Evolutionary conservation across 2,797 vertebrate genomes (phyloP), one percentile per base, ranked within the genome.

Genomic region (Sciurus carolinensis): DNA sequence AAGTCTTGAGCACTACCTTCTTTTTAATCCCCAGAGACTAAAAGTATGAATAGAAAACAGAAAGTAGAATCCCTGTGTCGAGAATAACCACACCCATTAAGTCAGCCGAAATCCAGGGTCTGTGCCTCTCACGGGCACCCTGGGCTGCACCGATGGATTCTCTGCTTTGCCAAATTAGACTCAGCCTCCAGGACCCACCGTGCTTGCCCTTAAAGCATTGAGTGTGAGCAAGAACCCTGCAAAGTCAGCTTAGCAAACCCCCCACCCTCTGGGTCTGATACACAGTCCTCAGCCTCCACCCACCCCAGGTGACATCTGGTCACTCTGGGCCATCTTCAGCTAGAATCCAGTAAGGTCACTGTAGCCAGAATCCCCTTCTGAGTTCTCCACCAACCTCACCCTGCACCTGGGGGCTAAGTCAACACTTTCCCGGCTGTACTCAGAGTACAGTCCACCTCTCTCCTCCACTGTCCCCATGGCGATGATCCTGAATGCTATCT

Each of bases 381-480:
- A 42, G 14, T 30, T 79, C 26, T 17, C 64, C 2, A 1, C 18
- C 54, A 20, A 1, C 9, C 36, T 26, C 20, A 9, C 54, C 17
- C 26, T 54, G 26, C 18, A 3, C 11, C 50, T 15, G 22, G 50
- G 10, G 26, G 30, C 3, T 12, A 73, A 64, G 7, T 47, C 2
- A 13, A 11, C 72, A 36, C 30, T 30, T 47, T 22, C 30, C 6
- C 39, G 7, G 30, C 1, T 11, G 2, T 44, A 2, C 57, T 71
- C 13, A 3, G 42, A 75, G 13, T 24, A 4, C 7, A 75, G 33
- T 11, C 42, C 47, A 7, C 39, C 33, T 36, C 11, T 30, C 3
- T 59, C 22, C 69, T 33, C 11, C 0, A 1, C 24, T 50, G 5
- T 36, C 36, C 22, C 44, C 42, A 20, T 24, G 26, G 9, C 0